phyloP scores from a whole-genome alignment of 2,888 invertebrate species.

The Apomyelois bistriatella region DNA sequence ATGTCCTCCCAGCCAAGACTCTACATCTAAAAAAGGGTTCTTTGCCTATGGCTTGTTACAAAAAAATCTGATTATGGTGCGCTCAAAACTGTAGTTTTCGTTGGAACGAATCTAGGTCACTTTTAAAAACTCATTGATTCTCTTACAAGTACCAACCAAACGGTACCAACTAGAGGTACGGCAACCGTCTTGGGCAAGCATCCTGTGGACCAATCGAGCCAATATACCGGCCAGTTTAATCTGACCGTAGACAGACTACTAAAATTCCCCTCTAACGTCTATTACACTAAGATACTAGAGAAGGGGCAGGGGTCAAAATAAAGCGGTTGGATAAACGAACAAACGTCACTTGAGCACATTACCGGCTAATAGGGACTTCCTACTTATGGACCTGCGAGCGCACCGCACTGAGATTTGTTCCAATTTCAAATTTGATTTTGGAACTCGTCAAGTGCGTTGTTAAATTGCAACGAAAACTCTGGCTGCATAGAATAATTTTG shows the following conservation, averaged over 20 bases:
- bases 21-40: too few relatives aligned
- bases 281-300: conserved; percentile 19
- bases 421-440: conserved; percentile 61
- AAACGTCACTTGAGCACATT: conserved; percentile 74
- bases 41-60: too few relatives aligned
- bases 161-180: conserved; percentile 26
- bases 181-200: conserved; percentile 69
- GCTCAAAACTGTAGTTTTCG: neutral
- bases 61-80: neutral
- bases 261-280: conserved; percentile 24
- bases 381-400: conserved; percentile 61
- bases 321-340: conserved; percentile 51
- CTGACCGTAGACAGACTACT: conserved; percentile 37
- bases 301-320: conserved; percentile 39
- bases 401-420: conserved; percentile 71
- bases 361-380: conserved; percentile 75
- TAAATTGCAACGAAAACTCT: neutral
- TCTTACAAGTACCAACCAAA: conserved; percentile 17
- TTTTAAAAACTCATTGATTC: conserved; percentile 7
- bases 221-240: conserved; percentile 57
- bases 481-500: neutral
- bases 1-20: too few relatives aligned
- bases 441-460: conserved; percentile 30
- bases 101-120: neutral
- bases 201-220: conserved; percentile 72